These are phyloP conservation scores for Noctua janthe DNA, from an alignment of 2,888 invertebrate genomes.

Conservation along the genomic window DNA sequence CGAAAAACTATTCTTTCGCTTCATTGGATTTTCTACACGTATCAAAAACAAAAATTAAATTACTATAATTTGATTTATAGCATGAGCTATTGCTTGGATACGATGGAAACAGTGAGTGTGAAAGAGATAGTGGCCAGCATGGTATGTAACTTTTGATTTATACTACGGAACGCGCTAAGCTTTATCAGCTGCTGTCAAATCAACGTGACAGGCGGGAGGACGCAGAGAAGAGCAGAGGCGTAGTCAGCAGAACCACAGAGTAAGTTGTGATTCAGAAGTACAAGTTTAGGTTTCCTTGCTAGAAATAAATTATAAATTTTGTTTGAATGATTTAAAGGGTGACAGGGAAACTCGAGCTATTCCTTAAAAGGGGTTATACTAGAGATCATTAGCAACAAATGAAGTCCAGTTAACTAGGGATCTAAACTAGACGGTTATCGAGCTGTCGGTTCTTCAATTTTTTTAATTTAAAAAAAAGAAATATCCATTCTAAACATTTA, in stretches of 20 bases:
- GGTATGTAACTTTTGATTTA: neutral
- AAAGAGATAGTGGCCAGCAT: conserved; percentile 26
- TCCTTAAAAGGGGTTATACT: too few species aligned
- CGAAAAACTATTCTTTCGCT: conserved; percentile 30
- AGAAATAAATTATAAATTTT: neutral
- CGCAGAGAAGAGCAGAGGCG: neutral
- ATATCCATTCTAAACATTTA: too few species aligned
- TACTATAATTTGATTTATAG: conserved; percentile 4
- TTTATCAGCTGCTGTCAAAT: conserved; percentile 44
- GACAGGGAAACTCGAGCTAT: too few species aligned
- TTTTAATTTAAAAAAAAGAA: too few species aligned
- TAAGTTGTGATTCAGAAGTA: conserved; percentile 7
- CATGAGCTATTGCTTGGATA: conserved; percentile 9
- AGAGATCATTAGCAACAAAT: too few species aligned
- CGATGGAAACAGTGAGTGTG: neutral
- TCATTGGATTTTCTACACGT: conserved; percentile 53
- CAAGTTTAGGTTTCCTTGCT: neutral
- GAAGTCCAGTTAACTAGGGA: too few species aligned
- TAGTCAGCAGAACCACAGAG: neutral
- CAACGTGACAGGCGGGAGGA: conserved; percentile 18
- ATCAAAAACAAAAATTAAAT: conserved; percentile 26
- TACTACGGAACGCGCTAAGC: conserved; percentile 30
- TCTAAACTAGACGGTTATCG: too few species aligned
- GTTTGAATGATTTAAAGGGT: neutral
- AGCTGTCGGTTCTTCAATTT: too few species aligned